Conservation (phyloP, 1,140 invertebrate species). For the Euwallacea similis region DNA sequence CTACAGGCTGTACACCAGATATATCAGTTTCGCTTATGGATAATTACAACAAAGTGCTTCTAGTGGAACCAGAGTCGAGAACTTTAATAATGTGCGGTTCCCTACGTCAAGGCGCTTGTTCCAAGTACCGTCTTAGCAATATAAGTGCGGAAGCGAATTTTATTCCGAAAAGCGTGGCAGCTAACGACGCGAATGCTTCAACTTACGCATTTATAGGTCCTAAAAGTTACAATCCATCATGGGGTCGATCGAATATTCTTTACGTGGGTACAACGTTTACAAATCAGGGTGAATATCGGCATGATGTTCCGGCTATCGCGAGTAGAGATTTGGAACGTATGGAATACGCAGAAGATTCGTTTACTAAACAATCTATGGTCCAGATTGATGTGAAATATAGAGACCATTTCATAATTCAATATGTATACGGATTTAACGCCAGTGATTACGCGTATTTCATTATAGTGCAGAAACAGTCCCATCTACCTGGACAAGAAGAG, state of each 20-base stretch:
- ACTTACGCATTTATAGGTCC: slow-evolving; percentile 95
- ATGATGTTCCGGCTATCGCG: slow-evolving; percentile 90
- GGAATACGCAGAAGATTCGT: slow-evolving; percentile 79
- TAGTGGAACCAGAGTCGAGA: slow-evolving; percentile 80
- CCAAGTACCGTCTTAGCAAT: slow-evolving; percentile 80
- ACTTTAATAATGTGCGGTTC: slow-evolving; percentile 88
- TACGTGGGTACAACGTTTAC: slow-evolving; percentile 96
- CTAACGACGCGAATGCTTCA: slow-evolving; percentile 88
- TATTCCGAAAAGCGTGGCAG: slow-evolving; percentile 78
- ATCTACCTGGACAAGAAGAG: slow-evolving; percentile 84
- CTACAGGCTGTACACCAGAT: slow-evolving; percentile 73
- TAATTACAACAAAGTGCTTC: slow-evolving; percentile 90
- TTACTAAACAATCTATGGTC: slow-evolving; percentile 84
- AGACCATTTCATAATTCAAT: slow-evolving; percentile 92
- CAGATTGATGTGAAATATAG: slow-evolving; percentile 92
- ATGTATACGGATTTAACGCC: slow-evolving; percentile 94
- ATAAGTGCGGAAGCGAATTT: slow-evolving; percentile 76
- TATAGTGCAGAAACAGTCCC: slow-evolving; percentile 90
- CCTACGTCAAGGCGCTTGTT: slow-evolving; percentile 83
- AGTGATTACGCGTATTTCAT: slow-evolving; percentile 94
- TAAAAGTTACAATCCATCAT: slow-evolving; percentile 72
- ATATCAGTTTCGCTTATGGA: slow-evolving; percentile 71
- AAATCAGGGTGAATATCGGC: slow-evolving; percentile 87
- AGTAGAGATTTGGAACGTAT: slow-evolving; percentile 79
- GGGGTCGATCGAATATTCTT: slow-evolving; percentile 76